Base-by-base conservation (phyloP, 2,797 vertebrate species). In the Psittacula echo region DNA sequence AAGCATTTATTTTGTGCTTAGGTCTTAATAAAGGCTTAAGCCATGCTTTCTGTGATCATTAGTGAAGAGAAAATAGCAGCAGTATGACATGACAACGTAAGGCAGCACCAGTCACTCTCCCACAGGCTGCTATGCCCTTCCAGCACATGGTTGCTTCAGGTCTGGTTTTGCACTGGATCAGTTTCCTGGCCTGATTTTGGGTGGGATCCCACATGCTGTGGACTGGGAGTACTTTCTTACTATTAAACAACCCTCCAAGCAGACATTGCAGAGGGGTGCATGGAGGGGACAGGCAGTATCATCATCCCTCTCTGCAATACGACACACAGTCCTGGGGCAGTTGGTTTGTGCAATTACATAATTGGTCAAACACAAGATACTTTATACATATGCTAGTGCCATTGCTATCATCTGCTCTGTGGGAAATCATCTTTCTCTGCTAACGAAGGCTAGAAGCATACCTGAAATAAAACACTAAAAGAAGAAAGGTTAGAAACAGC, bases 261-360 rank as follows among this genome's bases (percentile, higher is more conserved):
- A 85, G 54, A 44, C 12, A n/a, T 11, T 10, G 41, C 30, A 64
- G 72, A 68, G 23, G 27, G 48, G 37, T 10, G 20, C 5, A 3
- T 2, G 26, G 39, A 5, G 12, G 7, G 9, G 21, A 58, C 9
- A 27, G 23, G 30, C 30, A 58, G 23, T 41, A 32, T 5, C 12
- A 1, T 5, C 56, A 27, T 12, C 8, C 8, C 2, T 13, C 19
- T 51, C 30, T 1, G 0, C 53, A 51, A 13, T 3, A 8, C 15
- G 21, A 42, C 41, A 15, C 24, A 20, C 51, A 67, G 64, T 32
- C 26, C 19, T 34, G 48, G 30, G 39, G 9, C 64, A 42, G 34
- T 0, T 65, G 44, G 27, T 27, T 71, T 34, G 32, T 13, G 5
- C 53, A 11, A 7, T 41, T 11, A 12, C 4, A 12, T 14, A 29